phyloP scores from a whole-genome alignment of 1,140 invertebrate genomes.

The Hestina assimilis region DNA sequence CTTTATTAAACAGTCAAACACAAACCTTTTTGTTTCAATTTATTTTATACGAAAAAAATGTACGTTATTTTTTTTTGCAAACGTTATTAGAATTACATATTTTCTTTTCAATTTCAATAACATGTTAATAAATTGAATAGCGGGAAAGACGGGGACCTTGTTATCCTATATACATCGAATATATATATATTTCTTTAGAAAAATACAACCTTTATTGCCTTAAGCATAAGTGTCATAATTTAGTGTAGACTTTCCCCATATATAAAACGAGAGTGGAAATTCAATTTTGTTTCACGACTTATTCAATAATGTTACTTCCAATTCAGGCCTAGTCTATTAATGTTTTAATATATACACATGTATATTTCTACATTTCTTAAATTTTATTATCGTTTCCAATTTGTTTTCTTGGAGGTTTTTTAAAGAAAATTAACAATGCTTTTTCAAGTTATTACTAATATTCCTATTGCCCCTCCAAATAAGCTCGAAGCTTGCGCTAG shows the following conservation, averaged over 20 bases:
- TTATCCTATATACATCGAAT: not conserved
- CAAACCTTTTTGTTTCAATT: too few relatives aligned
- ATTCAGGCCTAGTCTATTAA: not conserved
- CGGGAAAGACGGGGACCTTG: constrained; percentile 5
- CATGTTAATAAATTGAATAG: constrained; percentile 23
- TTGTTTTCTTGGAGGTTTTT: too few relatives aligned
- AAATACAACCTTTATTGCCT: not conserved
- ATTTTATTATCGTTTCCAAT: too few relatives aligned
- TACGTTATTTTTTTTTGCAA: too few relatives aligned
- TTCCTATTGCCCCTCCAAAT: too few relatives aligned
- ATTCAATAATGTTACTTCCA: constrained; percentile 23
- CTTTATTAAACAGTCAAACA: too few relatives aligned
- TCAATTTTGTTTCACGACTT: constrained; percentile 16
- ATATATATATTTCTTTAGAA: not conserved
- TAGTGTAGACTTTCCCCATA: constrained; percentile 13
- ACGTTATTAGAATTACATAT: not conserved
- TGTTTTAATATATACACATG: not conserved
- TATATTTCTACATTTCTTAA: not conserved
- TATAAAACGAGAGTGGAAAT: constrained; percentile 22
- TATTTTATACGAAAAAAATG: too few relatives aligned
- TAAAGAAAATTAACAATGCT: too few relatives aligned
- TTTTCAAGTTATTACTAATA: too few relatives aligned
- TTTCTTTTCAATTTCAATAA: constrained; percentile 18
- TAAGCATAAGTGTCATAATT: not conserved
- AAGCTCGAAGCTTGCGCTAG: too few relatives aligned